Conservation (phyloP, 2,797 vertebrate species). For the Aldrovandia affinis region DNA sequence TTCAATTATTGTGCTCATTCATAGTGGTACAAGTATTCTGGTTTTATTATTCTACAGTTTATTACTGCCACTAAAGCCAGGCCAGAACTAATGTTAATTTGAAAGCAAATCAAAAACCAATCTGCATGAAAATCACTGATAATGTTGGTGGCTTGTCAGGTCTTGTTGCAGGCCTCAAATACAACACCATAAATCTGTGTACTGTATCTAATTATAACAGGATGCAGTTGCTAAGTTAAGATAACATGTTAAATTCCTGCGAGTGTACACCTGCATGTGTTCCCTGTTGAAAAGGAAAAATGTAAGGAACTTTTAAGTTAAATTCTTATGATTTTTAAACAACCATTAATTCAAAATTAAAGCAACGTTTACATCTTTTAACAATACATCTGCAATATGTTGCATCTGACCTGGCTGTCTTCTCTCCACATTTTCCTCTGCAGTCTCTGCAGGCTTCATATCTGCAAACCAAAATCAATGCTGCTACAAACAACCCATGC, state of each 20-base stretch:
- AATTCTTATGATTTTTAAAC: too few relatives aligned
- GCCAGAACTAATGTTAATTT: not conserved
- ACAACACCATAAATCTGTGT: not conserved
- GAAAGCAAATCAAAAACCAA: not conserved
- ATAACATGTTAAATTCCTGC: not conserved
- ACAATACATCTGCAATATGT: too few relatives aligned
- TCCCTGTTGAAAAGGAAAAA: not conserved
- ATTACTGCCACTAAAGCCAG: not conserved
- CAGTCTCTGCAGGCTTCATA: too few relatives aligned
- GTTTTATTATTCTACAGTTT: not conserved
- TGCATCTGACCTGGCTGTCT: too few relatives aligned
- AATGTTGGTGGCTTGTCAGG: not conserved
- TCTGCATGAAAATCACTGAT: not conserved
- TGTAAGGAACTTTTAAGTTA: too few relatives aligned
- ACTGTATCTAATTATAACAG: not conserved
- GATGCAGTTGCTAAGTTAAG: not conserved
- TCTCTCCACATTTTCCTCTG: too few relatives aligned
- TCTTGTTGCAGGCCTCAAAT: not conserved
- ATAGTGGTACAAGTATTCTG: not conserved
- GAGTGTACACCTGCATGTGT: not conserved
- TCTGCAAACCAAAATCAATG: too few relatives aligned
- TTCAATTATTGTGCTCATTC: not conserved
- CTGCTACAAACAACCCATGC: too few relatives aligned
- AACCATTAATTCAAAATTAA: too few relatives aligned
- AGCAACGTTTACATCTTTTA: too few relatives aligned